Evolutionary conservation across 2,888 invertebrate genomes (phyloP).

Genomic region (Tubulanus polymorphus): DNA sequence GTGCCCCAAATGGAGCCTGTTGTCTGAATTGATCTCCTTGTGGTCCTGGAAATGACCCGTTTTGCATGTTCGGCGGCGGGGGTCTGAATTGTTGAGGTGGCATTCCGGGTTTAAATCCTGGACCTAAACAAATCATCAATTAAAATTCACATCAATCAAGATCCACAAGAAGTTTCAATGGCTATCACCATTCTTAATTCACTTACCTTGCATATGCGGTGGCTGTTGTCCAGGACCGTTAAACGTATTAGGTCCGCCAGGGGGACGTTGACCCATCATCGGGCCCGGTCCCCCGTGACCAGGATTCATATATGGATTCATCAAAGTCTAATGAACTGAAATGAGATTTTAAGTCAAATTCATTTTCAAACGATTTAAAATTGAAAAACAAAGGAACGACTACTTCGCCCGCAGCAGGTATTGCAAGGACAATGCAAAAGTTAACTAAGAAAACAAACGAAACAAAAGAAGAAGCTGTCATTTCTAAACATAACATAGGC

Average conservation of each 20-base stretch:
- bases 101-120: background rate
- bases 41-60: background rate
- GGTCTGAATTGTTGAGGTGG: background rate
- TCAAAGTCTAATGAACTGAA: too few relatives aligned
- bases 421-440: too few relatives aligned
- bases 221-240: background rate
- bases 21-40: background rate
- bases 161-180: background rate
- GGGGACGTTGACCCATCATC: conserved; percentile 11
- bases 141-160: background rate
- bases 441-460: too few relatives aligned
- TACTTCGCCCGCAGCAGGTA: too few relatives aligned
- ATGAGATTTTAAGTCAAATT: too few relatives aligned
- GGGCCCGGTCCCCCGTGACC: background rate
- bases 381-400: too few relatives aligned
- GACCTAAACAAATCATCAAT: too few relatives aligned
- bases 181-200: too few relatives aligned
- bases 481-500: too few relatives aligned
- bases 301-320: too few relatives aligned
- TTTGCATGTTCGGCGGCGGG: background rate
- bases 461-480: too few relatives aligned
- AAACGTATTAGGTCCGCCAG: background rate
- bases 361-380: too few relatives aligned
- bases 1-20: conserved; percentile 27
- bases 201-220: background rate